These are phyloP conservation scores for Bufo bufo DNA, from an alignment of 2,113 vertebrate genomes.

Conservation along the genomic window DNA sequence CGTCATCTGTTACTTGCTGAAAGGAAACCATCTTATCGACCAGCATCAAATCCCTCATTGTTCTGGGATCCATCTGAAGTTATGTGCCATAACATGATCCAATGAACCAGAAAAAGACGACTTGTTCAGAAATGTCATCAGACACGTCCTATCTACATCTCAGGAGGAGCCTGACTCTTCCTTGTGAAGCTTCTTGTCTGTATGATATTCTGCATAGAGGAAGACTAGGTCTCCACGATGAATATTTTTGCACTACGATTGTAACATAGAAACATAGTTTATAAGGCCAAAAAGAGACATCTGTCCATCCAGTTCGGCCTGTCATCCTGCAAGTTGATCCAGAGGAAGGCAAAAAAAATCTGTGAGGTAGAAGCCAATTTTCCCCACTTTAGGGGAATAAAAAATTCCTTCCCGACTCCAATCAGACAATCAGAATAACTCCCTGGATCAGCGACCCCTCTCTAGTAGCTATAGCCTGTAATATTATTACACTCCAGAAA, in stretches of 20 bases:
- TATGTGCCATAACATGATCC: constrained; percentile 3
- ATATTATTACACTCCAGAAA: too few species aligned
- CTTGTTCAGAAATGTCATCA: constrained; percentile 25
- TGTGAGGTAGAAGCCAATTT: too few species aligned
- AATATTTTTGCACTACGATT: background rate
- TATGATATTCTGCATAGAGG: background rate
- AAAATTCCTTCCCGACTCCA: too few species aligned
- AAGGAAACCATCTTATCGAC: constrained; percentile 33
- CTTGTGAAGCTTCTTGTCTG: background rate
- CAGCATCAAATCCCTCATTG: constrained; percentile 34
- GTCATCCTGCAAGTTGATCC: too few species aligned
- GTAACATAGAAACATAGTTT: too few species aligned
- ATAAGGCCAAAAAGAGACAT: too few species aligned
- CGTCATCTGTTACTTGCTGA: constrained; percentile 38
- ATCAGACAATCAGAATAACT: too few species aligned
- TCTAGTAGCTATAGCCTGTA: too few species aligned
- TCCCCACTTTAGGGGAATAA: too few species aligned
- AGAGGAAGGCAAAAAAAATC: too few species aligned
- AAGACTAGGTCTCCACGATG: background rate
- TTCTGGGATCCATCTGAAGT: constrained; percentile 12
- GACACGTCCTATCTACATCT: background rate
- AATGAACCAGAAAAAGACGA: background rate
- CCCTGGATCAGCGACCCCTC: too few species aligned
- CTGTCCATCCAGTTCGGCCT: too few species aligned
- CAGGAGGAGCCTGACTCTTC: background rate